Conservation (phyloP, 2,113 vertebrate species). For the Saccopteryx leptura region DNA sequence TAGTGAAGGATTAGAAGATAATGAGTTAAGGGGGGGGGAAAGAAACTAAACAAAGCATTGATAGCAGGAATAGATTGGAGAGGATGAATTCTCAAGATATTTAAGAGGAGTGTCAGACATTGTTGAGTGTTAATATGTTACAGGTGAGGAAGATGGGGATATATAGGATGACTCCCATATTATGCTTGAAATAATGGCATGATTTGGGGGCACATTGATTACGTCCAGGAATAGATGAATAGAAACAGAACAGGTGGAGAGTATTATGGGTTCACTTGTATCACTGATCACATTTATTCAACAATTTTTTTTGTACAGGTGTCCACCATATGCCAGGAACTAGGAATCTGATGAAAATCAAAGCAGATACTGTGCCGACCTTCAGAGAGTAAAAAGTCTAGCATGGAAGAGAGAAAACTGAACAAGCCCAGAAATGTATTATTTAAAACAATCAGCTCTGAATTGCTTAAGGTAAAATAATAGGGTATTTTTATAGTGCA, state of each 20-base stretch:
- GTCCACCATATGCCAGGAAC: neutral
- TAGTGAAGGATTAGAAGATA: conserved; percentile 47
- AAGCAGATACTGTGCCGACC: neutral
- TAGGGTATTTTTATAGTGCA: neutral
- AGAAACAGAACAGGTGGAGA: neutral
- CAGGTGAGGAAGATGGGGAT: neutral
- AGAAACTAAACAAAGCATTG: conserved; percentile 51
- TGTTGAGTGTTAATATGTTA: neutral
- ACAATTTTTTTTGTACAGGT: neutral
- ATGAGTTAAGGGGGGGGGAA: conserved; percentile 60
- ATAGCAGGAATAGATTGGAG: neutral
- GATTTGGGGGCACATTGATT: neutral
- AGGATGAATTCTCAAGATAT: neutral
- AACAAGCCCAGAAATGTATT: conserved; percentile 2
- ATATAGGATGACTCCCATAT: neutral
- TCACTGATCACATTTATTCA: neutral
- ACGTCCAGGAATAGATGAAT: neutral
- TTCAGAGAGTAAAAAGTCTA: neutral
- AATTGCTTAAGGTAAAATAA: conserved; percentile 24
- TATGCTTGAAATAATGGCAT: neutral
- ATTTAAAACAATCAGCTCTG: conserved; percentile 41
- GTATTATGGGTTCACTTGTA: neutral
- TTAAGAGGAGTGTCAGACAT: neutral
- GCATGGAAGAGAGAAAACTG: neutral
- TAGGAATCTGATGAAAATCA: neutral